Evolutionary conservation across 2,888 invertebrate species (phyloP).

Genomic region (Melieria picta): DNA sequence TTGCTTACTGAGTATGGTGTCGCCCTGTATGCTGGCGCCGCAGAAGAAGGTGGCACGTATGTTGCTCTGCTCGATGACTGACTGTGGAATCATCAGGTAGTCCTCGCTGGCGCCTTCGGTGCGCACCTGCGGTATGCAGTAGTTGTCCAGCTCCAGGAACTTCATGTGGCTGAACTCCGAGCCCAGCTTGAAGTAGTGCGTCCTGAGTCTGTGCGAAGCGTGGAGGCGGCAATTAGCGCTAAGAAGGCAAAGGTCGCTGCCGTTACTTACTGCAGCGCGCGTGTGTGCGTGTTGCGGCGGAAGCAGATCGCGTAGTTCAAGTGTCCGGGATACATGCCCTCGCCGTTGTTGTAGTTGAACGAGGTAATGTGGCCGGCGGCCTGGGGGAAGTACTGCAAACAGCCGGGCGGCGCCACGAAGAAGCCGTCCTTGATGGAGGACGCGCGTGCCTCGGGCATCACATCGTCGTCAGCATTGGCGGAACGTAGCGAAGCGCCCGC

Average conservation of each 20-base stretch:
- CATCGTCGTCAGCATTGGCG: constrained; percentile 8
- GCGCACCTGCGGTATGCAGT: constrained; percentile 68
- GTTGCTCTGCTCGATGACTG: constrained; percentile 58
- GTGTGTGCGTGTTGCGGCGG: constrained; percentile 60
- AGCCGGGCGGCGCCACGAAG: constrained; percentile 70
- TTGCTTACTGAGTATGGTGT: constrained; percentile 57
- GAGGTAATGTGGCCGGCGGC: constrained; percentile 69
- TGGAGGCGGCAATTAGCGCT: background rate
- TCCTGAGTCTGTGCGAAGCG: constrained; percentile 41
- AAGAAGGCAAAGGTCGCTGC: background rate
- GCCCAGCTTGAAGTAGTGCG: constrained; percentile 54
- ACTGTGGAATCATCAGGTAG: constrained; percentile 70
- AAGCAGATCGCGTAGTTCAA: constrained; percentile 74
- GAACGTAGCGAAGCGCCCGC: constrained; percentile 41
- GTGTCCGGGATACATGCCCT: constrained; percentile 69
- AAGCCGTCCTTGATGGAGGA: constrained; percentile 49
- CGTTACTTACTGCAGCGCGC: constrained; percentile 47
- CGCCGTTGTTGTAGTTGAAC: constrained; percentile 71
- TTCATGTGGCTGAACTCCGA: constrained; percentile 34
- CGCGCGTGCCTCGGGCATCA: constrained; percentile 44
- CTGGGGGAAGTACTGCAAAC: constrained; percentile 75
- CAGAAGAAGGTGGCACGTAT: constrained; percentile 59
- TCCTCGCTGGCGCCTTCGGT: constrained; percentile 67
- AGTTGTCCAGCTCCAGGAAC: constrained; percentile 61
- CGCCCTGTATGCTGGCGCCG: constrained; percentile 51